Conservation (phyloP, 2,797 vertebrate genomes). For the Podargus strigoides region DNA sequence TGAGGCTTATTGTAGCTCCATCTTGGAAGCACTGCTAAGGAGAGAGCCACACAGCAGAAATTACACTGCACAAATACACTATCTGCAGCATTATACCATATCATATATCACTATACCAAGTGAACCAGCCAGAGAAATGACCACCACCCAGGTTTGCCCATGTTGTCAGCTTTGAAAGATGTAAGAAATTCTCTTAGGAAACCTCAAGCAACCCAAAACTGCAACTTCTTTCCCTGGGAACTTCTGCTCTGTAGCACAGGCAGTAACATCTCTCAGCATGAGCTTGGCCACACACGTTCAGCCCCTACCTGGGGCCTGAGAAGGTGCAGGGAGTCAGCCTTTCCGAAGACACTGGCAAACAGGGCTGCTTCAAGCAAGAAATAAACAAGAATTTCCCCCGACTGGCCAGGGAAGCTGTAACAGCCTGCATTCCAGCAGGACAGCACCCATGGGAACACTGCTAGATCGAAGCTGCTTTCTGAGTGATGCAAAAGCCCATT, state of each 20-base stretch:
- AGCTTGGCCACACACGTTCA: too few species aligned
- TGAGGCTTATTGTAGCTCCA: neutral
- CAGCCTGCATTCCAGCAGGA: neutral
- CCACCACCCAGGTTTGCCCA: neutral
- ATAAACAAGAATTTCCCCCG: fast-evolving
- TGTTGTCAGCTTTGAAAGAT: fast-evolving
- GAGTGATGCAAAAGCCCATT: neutral
- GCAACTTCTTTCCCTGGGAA: fast-evolving
- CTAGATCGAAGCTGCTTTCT: neutral
- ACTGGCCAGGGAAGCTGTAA: neutral
- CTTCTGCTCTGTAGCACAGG: fast-evolving
- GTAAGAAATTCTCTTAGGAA: neutral
- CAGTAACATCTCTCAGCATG: too few species aligned
- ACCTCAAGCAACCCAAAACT: fast-evolving
- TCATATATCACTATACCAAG: too few species aligned
- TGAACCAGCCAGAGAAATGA: neutral
- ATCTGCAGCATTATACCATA: too few species aligned
- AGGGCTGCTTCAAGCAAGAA: neutral
- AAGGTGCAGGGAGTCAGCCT: fast-evolving
- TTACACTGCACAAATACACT: neutral
- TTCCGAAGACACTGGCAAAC: neutral
- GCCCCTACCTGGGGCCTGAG: fast-evolving
- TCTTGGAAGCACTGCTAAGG: neutral
- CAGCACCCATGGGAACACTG: neutral
- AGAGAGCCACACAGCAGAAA: neutral